Evolutionary conservation across 2,888 invertebrate species (phyloP).

Genomic region (Cheiracanthium punctorium): DNA sequence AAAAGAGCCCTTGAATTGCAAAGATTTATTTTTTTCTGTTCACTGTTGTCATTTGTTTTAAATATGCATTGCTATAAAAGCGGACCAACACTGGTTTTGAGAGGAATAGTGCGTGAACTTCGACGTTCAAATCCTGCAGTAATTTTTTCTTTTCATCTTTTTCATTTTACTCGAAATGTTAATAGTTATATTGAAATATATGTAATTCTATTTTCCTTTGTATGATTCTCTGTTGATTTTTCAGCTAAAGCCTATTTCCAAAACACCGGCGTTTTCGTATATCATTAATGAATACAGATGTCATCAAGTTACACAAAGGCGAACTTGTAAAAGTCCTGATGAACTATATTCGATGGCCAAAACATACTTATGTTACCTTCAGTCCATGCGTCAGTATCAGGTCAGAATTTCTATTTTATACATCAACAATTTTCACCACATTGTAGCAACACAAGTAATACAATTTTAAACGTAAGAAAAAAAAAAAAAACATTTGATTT

Average conservation of each 20-base stretch:
- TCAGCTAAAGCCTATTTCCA: conserved; percentile 44
- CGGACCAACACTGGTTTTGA: conserved; percentile 1
- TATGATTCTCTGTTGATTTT: background rate
- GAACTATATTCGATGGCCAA: conserved; percentile 39
- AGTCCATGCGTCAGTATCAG: conserved; percentile 41
- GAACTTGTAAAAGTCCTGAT: conserved; percentile 32
- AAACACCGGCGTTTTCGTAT: conserved; percentile 28
- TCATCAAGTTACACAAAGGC: conserved; percentile 48
- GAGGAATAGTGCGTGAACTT: conserved; percentile 42
- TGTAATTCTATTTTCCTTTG: background rate
- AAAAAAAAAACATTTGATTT: no score
- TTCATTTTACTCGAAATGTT: background rate
- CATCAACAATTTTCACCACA: no score
- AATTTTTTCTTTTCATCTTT: background rate
- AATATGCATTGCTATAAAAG: background rate
- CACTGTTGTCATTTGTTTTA: no score
- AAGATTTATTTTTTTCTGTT: no score
- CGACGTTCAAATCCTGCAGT: conserved; percentile 42
- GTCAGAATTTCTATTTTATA: no score
- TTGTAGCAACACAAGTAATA: no score
- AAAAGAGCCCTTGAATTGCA: no score
- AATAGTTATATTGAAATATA: background rate
- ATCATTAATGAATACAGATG: conserved; percentile 44
- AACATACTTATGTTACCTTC: conserved; percentile 55
- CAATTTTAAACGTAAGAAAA: no score